Evolutionary conservation across 1,140 invertebrate genomes (phyloP), one percentile per base, ranked within the genome.

Genomic region (Neodiprion fabricii): DNA sequence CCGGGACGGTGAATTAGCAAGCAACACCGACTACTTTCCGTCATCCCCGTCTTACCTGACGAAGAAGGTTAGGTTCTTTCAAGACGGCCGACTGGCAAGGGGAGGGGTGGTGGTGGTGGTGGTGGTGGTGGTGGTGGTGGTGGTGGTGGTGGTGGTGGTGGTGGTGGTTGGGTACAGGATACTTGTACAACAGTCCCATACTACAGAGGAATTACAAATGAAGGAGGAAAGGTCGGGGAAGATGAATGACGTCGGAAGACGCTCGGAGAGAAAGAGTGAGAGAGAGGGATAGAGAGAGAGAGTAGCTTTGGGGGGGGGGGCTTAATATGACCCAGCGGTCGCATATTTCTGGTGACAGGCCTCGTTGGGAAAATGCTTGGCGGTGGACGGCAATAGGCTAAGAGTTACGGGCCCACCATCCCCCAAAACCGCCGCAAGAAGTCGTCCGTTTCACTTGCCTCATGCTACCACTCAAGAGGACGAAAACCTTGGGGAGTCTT

Each of bases 311-410:
- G 28, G 28, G 28, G 28, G 28, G 28, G 53, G n/a, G 53, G 53
- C 53, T 61, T 61, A 61, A 61, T 61, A 61, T 61, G 53, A 61
- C 53, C 53, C 53, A 61, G 53, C 53, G 80, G 80, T 75, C 79
- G 77, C 80, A 79, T 81, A 81, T 77, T 74, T 72, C 74, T 47
- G 68, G 68, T 69, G 47, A 47, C 21, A 69, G 68, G 14, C 28
- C 47, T 47, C 21, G 68, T 69, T 69, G 68, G 68, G 68, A 17
- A 14, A 5, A 61, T 12, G 53, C 9, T 9, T 69, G 11, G 68
- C 74, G 73, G 74, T 73, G 67, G 71, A 79, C 65, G 77, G 53
- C 53, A 61, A 61, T 61, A 61, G 53, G 53, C 53, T 61, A 61
- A 61, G 53, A 61, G 53, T 61, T 61, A 61, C 53, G 53, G 8